Conservation (phyloP, 2,888 invertebrate species). For the Orthonychiurus folsomi region DNA sequence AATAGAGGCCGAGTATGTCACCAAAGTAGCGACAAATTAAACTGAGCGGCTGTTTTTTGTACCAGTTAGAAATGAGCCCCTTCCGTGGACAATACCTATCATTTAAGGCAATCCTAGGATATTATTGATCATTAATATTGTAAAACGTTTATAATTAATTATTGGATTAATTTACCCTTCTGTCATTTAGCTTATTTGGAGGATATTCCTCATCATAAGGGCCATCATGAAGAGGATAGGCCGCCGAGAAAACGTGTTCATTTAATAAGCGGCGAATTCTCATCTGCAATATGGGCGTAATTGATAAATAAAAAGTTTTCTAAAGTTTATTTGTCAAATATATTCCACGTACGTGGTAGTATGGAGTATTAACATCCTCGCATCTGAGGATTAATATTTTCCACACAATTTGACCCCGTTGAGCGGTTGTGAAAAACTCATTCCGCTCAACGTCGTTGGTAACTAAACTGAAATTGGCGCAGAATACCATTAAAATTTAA, state of each 20-base stretch:
- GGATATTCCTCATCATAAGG: not conserved
- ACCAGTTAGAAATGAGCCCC: conserved; percentile 5
- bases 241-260: not conserved
- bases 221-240: conserved; percentile 1
- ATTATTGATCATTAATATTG: not conserved
- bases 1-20: conserved; percentile 3
- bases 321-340: not conserved
- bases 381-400: not conserved
- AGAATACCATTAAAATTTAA: no score
- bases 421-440: not conserved
- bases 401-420: conserved; percentile 8
- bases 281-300: no score
- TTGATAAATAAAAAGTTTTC: not conserved
- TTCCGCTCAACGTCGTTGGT: no score
- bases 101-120: no score
- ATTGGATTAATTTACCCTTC: not conserved
- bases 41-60: conserved; percentile 5
- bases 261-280: not conserved
- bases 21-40: not conserved
- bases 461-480: no score
- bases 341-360: not conserved
- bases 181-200: not conserved
- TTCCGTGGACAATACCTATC: conserved; percentile 2
- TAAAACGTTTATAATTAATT: not conserved
- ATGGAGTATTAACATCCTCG: not conserved